Conservation (phyloP, 1,140 invertebrate species). For the Mamestra configurata region DNA sequence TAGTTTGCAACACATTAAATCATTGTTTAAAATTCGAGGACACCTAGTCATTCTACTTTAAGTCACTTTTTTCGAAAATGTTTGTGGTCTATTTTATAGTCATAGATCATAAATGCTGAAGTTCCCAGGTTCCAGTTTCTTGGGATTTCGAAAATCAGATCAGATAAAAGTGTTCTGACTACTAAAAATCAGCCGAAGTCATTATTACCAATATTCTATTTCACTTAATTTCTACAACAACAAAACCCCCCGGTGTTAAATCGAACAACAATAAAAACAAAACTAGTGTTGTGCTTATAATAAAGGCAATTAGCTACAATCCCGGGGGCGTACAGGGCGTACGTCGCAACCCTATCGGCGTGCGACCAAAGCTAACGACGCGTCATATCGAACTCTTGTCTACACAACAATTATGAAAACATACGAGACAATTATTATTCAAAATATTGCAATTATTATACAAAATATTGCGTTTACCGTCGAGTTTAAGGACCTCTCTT, state of each 20-base stretch:
- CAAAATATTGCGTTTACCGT: too few species aligned
- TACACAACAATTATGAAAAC: slow-evolving; percentile 32
- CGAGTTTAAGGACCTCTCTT: too few species aligned
- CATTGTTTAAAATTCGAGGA: too few species aligned
- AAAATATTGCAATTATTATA: too few species aligned
- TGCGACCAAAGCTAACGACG: slow-evolving; percentile 70
- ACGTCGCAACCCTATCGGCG: slow-evolving; percentile 69
- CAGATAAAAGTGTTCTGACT: too few species aligned
- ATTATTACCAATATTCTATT: not conserved
- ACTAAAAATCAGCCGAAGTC: too few species aligned
- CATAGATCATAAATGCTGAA: too few species aligned
- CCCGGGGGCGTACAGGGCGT: slow-evolving; percentile 42
- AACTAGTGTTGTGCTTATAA: slow-evolving; percentile 45
- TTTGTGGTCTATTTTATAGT: not conserved
- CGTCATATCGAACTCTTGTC: slow-evolving; percentile 57
- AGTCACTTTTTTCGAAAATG: too few species aligned
- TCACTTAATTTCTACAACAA: not conserved
- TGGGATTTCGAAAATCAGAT: too few species aligned
- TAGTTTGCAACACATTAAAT: too few species aligned
- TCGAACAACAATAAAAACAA: slow-evolving; percentile 4
- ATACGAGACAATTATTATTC: slow-evolving; percentile 40
- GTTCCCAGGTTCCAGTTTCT: too few species aligned
- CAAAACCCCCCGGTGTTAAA: not conserved
- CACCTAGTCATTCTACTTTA: too few species aligned
- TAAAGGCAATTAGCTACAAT: slow-evolving; percentile 42